Base-by-base conservation (phyloP, 2,888 invertebrate species). In the Malthinus flaveolus region DNA sequence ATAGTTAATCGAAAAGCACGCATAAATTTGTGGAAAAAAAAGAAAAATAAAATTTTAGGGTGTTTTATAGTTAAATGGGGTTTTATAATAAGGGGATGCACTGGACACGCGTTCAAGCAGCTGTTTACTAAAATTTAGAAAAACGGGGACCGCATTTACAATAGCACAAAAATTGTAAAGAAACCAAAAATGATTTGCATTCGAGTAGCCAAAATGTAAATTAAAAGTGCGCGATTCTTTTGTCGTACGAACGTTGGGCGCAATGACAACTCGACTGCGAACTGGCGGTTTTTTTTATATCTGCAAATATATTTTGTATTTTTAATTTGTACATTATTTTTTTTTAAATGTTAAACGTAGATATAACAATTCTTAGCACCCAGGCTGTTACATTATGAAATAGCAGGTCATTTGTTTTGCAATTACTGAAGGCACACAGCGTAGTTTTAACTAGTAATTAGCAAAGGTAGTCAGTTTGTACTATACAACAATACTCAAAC, bases 341-440 rank as follows among this genome's bases (percentile, higher is more conserved):
- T 46, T 49, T 58, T 59, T 45, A 69, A 73, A 72, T 71, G 72
- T 70, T 70, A 72, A 72, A 75, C 72, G 75, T 70, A 75, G 72
- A 75, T 75, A 76, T 74, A 74, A 73, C 73, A 74, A 72, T 71
- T 71, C 66, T 66, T 77, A 78, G 78, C 78, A 78, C 76, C 76
- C 74, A 76, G 76, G 76, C 77, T 75, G 72, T 76, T 77, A 74
- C 71, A 74, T 73, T 77, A 75, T 75, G 75, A 76, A 76, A 73
- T 75, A 78, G 77, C 78, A 78, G 78, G 77, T 83, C 83, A 82
- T 82, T 84, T 42, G 23, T 23, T 85, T 84, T 85, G 86, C 85
- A 87, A 87, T 87, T 86, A 87, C 88, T 87, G 87, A 86, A 89
- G 88, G 88, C 89, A 89, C 88, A 87, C 88, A 89, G 88, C 88